phyloP scores from a whole-genome alignment of 2,113 vertebrate species.

The Petaurus breviceps region DNA sequence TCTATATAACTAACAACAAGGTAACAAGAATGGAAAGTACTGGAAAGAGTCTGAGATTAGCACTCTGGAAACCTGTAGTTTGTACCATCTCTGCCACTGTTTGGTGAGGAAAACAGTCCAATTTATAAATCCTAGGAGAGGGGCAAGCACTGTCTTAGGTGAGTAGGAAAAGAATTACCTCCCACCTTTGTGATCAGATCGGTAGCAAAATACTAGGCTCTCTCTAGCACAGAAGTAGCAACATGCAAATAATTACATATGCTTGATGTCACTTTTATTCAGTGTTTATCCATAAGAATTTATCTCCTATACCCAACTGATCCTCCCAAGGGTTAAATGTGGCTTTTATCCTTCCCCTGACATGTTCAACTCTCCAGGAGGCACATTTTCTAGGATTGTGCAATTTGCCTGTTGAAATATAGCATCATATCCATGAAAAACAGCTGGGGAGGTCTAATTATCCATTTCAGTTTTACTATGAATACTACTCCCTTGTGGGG shows the following conservation, averaged over 20 bases:
- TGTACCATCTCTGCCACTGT: neutral
- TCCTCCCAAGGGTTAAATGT: neutral
- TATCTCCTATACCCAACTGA: neutral
- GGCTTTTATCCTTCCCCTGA: neutral
- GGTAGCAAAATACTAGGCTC: neutral
- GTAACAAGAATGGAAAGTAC: too few species aligned
- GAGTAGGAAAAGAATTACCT: neutral
- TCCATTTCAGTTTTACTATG: neutral
- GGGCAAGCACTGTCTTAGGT: neutral
- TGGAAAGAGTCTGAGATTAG: too few species aligned
- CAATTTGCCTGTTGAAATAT: neutral
- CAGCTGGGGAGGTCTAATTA: neutral
- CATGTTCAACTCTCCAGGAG: neutral
- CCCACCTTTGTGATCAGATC: neutral
- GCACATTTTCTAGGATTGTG: neutral
- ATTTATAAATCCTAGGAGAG: neutral
- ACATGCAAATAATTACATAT: neutral
- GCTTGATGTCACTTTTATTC: neutral
- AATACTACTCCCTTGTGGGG: neutral
- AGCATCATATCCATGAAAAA: neutral
- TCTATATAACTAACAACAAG: too few species aligned
- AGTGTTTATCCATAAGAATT: neutral
- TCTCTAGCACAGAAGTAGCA: neutral
- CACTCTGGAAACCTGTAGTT: neutral
- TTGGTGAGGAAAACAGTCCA: neutral